Percentiles rank a stretch among this genome's conserved stretches.
phyloP scores from a whole-genome alignment of 2,797 vertebrate genomes.

The Podarcis siculus region DNA sequence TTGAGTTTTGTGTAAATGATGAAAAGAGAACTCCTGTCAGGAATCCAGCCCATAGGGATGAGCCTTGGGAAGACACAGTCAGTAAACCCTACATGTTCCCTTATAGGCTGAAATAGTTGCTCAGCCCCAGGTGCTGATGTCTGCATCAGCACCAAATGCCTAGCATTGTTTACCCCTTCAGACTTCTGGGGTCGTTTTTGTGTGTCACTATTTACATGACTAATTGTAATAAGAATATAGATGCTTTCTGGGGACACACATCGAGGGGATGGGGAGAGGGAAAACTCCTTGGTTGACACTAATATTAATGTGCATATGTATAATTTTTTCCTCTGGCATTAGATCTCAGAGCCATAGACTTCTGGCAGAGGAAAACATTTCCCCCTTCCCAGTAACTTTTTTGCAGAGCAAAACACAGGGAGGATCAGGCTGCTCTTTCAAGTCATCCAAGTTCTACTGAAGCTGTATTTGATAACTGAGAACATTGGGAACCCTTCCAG shows the following conservation, averaged over 20 bases:
- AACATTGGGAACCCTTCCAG: constrained; percentile 54
- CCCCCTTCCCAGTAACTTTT: neutral
- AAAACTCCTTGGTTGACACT: neutral
- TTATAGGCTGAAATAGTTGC: neutral
- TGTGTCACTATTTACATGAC: neutral
- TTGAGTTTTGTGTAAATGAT: constrained; percentile 10
- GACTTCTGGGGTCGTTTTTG: neutral
- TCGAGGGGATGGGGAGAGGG: no score
- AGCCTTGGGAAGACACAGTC: neutral
- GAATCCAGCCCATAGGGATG: neutral
- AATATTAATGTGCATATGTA: neutral
- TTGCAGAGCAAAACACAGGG: neutral
- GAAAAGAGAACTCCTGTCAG: neutral
- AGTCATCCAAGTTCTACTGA: constrained; percentile 27
- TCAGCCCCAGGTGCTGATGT: neutral
- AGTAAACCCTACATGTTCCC: neutral
- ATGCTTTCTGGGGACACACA: neutral
- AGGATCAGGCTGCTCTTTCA: neutral
- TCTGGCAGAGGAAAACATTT: neutral
- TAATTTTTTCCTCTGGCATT: neutral
- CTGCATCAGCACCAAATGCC: neutral
- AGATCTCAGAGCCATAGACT: neutral
- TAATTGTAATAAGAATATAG: constrained; percentile 12
- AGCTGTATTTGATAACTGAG: constrained; percentile 23
- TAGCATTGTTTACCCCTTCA: constrained; percentile 8